Percentiles rank a stretch among this genome's conserved stretches.
Conservation (phyloP, 1,140 invertebrate genomes). For the Zaprionus gabonicus region DNA sequence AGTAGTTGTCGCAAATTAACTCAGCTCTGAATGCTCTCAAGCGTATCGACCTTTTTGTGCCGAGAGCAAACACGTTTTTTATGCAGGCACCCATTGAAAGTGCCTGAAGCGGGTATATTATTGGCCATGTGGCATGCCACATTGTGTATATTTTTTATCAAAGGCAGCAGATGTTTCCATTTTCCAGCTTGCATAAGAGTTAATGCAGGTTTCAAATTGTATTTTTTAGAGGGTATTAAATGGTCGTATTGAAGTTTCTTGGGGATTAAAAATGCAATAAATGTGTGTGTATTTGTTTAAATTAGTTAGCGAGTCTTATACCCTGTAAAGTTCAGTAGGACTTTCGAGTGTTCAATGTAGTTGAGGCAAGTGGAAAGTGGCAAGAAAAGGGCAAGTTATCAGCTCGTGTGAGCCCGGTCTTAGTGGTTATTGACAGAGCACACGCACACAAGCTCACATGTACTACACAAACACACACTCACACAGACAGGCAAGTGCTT, state of each 20-base stretch:
- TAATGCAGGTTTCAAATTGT: too few species aligned
- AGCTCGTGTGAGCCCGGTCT: conserved; percentile 19
- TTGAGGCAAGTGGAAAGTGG: conserved; percentile 17
- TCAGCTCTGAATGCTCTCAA: conserved; percentile 38
- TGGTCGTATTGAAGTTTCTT: too few species aligned
- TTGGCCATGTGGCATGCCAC: background rate
- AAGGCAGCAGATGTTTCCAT: too few species aligned
- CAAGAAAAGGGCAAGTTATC: conserved; percentile 43
- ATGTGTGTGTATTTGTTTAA: background rate
- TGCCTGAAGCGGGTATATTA: background rate
- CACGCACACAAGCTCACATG: conserved; percentile 2
- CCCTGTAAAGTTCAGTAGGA: background rate
- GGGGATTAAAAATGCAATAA: background rate
- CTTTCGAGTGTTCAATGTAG: conserved; percentile 19
- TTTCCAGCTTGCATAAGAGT: too few species aligned
- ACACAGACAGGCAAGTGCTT: conserved; percentile 1
- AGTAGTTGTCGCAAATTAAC: conserved; percentile 55
- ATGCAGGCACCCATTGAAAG: background rate
- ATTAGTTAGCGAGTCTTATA: background rate
- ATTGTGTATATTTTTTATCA: too few species aligned
- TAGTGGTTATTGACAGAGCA: conserved; percentile 60
- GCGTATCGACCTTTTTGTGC: conserved; percentile 38
- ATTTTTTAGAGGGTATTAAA: too few species aligned
- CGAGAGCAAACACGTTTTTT: background rate
- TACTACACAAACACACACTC: conserved; percentile 6